phyloP scores from a whole-genome alignment of 2,797 vertebrate genomes.

The Sebastes hubbsi region DNA sequence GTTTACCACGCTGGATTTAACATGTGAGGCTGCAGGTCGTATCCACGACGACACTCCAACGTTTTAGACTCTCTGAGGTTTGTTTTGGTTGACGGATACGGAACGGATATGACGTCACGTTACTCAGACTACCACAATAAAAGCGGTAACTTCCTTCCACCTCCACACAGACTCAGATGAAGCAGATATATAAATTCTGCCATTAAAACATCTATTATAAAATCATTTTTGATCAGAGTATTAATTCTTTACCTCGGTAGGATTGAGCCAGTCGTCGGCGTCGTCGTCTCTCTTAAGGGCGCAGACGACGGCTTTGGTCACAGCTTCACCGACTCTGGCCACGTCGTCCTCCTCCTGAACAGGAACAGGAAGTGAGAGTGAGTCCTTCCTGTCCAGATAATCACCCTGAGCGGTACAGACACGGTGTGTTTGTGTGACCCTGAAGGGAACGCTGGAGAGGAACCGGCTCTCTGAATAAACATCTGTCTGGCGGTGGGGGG shows the following conservation, averaged over 20 bases:
- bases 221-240: background rate
- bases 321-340: constrained; percentile 90
- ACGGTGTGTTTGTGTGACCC: constrained; percentile 23
- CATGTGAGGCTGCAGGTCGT: no score
- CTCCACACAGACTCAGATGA: no score
- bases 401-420: no score
- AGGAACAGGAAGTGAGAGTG: no score
- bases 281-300: constrained; percentile 86
- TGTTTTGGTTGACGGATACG: no score
- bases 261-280: constrained; percentile 90
- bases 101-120: no score
- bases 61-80: no score
- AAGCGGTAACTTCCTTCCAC: no score
- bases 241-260: constrained; percentile 88
- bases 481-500: background rate
- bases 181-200: accelerated
- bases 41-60: accelerated
- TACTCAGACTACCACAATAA: no score
- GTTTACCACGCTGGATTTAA: no score
- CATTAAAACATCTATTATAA: no score
- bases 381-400: no score
- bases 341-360: constrained; percentile 86
- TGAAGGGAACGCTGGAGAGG: constrained; percentile 8
- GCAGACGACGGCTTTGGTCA: constrained; percentile 89
- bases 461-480: constrained; percentile 12